Percentiles rank a stretch among this genome's conserved stretches.
phyloP scores from a whole-genome alignment of 2,888 invertebrate genomes.

The Abrostola tripartita region DNA sequence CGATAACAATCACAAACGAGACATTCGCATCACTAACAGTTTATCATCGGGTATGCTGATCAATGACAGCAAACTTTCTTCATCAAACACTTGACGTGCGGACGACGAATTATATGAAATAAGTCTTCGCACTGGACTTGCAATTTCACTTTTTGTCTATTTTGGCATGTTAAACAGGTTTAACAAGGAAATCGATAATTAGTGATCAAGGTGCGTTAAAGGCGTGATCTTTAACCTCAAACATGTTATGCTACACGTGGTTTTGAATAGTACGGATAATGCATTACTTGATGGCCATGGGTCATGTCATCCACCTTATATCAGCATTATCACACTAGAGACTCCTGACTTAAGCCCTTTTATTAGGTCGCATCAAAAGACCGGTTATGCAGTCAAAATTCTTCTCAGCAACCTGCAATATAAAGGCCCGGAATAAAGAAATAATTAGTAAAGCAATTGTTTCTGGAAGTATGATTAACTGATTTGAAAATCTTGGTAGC shows the following conservation, averaged over 20 bases:
- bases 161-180: conserved; percentile 27
- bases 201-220: conserved; percentile 16
- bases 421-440: too few species aligned
- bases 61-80: conserved; percentile 66
- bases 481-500: too few species aligned
- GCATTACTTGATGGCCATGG: neutral
- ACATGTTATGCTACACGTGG: conserved; percentile 7
- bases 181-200: conserved; percentile 32
- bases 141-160: conserved; percentile 43
- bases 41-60: conserved; percentile 62
- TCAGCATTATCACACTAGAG: neutral
- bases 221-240: conserved; percentile 30
- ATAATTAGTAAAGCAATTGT: too few species aligned
- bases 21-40: conserved; percentile 43
- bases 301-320: neutral
- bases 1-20: conserved; percentile 25
- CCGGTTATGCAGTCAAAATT: too few species aligned
- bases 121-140: conserved; percentile 5
- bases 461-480: too few species aligned
- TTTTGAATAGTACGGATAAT: neutral
- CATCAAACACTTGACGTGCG: conserved; percentile 52
- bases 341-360: too few species aligned
- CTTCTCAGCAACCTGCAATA: too few species aligned
- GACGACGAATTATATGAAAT: conserved; percentile 31
- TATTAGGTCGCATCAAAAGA: too few species aligned